Conservation (phyloP, 2,797 vertebrate species). For the Poecilia picta region DNA sequence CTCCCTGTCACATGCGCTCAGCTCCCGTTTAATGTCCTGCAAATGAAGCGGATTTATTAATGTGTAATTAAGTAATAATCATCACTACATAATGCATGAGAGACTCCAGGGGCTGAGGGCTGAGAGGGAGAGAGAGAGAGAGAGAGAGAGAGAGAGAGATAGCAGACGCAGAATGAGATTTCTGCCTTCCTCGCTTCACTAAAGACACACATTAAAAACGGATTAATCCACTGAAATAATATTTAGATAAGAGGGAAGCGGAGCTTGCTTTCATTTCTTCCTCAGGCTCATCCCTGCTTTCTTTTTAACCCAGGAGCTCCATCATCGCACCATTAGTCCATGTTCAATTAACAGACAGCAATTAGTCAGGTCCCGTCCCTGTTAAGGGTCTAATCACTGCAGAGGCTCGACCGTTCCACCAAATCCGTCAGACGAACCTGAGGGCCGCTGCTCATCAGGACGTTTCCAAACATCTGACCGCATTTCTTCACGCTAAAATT, state of each 20-base stretch:
- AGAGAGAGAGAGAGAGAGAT: conserved; percentile 66
- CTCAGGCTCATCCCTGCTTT: conserved; percentile 51
- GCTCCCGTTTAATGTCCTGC: conserved; percentile 86
- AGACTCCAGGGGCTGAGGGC: conserved; percentile 80
- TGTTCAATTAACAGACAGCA: conserved; percentile 75
- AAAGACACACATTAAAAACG: conserved; percentile 85
- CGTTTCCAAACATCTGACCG: neutral
- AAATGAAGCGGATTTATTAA: conserved; percentile 89
- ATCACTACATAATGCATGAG: conserved; percentile 88
- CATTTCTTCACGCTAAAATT: neutral
- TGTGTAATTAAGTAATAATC: conserved; percentile 90
- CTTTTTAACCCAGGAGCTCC: conserved; percentile 61
- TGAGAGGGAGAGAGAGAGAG: conserved; percentile 61
- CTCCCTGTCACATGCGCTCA: conserved; percentile 79
- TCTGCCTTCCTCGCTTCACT: conserved; percentile 71
- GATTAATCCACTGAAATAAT: conserved; percentile 86
- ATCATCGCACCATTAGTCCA: conserved; percentile 59
- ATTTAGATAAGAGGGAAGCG: conserved; percentile 83
- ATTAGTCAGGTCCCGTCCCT: conserved; percentile 64
- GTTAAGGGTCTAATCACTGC: conserved; percentile 62
- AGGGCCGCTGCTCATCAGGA: conserved; percentile 6
- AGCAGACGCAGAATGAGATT: conserved; percentile 72
- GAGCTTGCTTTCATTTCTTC: conserved; percentile 46
- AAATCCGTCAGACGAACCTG: conserved; percentile 43
- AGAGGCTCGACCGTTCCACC: conserved; percentile 54